Percentiles rank a stretch among this genome's conserved stretches.
Conservation (phyloP, 1,140 invertebrate genomes). For the Hyles euphorbiae region DNA sequence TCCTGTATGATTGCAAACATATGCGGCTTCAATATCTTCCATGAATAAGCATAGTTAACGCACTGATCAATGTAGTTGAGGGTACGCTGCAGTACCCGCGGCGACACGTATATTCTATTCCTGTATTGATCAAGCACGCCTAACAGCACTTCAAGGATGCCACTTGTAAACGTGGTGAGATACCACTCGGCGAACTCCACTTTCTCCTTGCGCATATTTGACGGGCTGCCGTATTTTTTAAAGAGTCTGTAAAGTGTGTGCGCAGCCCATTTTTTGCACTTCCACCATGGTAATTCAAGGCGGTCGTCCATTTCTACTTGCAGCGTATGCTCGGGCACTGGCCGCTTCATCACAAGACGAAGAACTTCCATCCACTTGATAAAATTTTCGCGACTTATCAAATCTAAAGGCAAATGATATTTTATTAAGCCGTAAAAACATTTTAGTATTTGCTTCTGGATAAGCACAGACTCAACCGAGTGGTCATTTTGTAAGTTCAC, state of each 20-base stretch:
- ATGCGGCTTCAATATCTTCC: not conserved
- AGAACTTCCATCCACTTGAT: conserved; percentile 98
- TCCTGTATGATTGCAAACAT: not conserved
- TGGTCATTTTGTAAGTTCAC: conserved; percentile 87
- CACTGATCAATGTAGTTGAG: conserved; percentile 94
- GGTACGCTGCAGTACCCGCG: conserved; percentile 93
- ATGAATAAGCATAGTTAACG: not conserved
- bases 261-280: conserved; percentile 98
- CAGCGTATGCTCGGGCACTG: conserved; percentile 88
- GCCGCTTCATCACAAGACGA: conserved; percentile 86
- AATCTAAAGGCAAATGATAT: conserved; percentile 91
- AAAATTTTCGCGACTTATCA: conserved; percentile 92
- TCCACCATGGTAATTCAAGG: conserved; percentile 96
- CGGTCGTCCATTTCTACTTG: conserved; percentile 92
- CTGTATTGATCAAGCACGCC: conserved; percentile 93
- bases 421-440: conserved; percentile 96
- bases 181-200: conserved; percentile 96
- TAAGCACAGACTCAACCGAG: conserved; percentile 89
- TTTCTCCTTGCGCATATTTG: conserved; percentile 91
- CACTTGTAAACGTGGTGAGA: conserved; percentile 93
- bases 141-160: conserved; percentile 90
- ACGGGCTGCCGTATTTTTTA: conserved; percentile 98
- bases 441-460: conserved; percentile 98
- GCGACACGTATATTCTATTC: conserved; percentile 92
- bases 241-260: conserved; percentile 96